Conservation (phyloP, 2,797 vertebrate genomes). For the Synaphobranchus kaupii region DNA sequence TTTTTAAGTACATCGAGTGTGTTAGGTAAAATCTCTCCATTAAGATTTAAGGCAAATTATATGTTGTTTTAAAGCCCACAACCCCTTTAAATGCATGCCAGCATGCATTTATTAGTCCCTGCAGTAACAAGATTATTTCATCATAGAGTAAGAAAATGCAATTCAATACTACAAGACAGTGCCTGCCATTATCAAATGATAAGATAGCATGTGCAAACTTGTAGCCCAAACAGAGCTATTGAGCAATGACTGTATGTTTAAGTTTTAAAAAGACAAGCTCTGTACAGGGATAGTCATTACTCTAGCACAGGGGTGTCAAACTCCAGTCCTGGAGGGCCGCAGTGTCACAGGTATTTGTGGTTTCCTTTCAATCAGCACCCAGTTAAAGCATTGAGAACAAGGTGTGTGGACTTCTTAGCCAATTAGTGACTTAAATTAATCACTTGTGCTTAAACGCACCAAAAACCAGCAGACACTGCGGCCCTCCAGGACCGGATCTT, state of each 20-base stretch:
- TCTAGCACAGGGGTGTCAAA: background rate
- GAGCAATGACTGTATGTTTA: background rate
- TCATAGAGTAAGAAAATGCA: slow-evolving; percentile 16
- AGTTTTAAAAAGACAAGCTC: background rate
- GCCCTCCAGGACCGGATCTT: too few species aligned
- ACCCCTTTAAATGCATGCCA: slow-evolving; percentile 54
- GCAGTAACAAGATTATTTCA: background rate
- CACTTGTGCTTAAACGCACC: too few species aligned
- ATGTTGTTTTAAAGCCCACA: background rate
- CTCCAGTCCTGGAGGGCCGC: too few species aligned
- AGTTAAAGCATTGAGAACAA: too few species aligned
- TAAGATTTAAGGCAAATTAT: slow-evolving; percentile 17
- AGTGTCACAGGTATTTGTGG: too few species aligned
- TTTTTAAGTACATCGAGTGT: background rate
- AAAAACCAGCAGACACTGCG: too few species aligned
- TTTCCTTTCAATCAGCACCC: too few species aligned
- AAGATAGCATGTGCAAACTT: background rate
- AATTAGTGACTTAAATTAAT: too few species aligned
- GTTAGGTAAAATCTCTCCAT: background rate
- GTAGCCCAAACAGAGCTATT: background rate
- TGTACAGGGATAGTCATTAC: background rate
- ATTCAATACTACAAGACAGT: background rate
- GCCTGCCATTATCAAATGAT: background rate
- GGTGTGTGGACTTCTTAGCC: too few species aligned
- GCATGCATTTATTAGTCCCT: slow-evolving; percentile 51